A percentile compares a stretch with the other conserved stretches of the same genome.
Evolutionary conservation across 2,888 invertebrate species (phyloP).

Genomic region (Limenitis arthemis): DNA sequence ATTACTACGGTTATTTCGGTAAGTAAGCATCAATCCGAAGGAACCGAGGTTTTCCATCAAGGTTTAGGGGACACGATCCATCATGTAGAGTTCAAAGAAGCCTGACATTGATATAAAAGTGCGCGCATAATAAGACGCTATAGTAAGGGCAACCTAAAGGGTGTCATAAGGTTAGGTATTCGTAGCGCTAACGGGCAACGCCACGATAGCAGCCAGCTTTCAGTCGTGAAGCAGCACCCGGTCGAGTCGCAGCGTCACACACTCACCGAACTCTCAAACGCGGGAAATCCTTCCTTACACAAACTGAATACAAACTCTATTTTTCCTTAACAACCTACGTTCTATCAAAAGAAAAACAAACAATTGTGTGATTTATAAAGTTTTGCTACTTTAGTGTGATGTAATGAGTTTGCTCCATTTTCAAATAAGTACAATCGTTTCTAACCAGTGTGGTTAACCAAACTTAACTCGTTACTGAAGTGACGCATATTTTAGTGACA

Average conservation of each 20-base stretch:
- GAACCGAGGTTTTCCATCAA: too few relatives aligned
- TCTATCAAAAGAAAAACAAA: background rate
- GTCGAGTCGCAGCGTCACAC: slow-evolving; percentile 27
- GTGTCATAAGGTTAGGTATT: slow-evolving; percentile 25
- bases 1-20: too few relatives aligned
- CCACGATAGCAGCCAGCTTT: slow-evolving; percentile 22
- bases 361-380: background rate
- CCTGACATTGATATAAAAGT: slow-evolving; percentile 28
- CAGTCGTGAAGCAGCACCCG: slow-evolving; percentile 37
- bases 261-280: slow-evolving; percentile 16
- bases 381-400: slow-evolving; percentile 31
- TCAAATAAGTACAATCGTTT: slow-evolving; percentile 52
- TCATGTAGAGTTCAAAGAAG: slow-evolving; percentile 27
- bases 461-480: slow-evolving; percentile 13
- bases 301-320: slow-evolving; percentile 9
- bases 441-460: slow-evolving; percentile 16
- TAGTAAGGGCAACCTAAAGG: slow-evolving; percentile 26
- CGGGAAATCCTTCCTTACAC: slow-evolving; percentile 30
- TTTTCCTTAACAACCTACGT: background rate
- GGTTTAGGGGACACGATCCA: slow-evolving; percentile 26
- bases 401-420: slow-evolving; percentile 48
- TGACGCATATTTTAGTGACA: slow-evolving; percentile 16
- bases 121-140: slow-evolving; percentile 20
- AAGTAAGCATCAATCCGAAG: too few relatives aligned
- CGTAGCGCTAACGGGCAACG: slow-evolving; percentile 18